Evolutionary conservation across 2,113 vertebrate genomes (phyloP).

Genomic region (Amblyopsis rosae): DNA sequence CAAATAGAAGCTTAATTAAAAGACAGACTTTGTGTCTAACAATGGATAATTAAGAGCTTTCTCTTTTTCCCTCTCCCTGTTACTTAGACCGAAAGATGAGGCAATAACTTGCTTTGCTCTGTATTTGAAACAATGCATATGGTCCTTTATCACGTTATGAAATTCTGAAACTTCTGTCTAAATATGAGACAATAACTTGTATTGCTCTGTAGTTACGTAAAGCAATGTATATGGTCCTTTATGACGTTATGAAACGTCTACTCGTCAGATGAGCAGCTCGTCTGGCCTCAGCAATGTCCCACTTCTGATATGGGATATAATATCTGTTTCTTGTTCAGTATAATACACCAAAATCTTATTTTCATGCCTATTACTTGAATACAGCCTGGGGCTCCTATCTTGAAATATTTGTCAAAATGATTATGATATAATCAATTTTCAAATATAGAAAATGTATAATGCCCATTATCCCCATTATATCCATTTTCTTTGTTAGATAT

Average conservation of each 20-base stretch:
- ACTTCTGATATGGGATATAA: conserved; percentile 49
- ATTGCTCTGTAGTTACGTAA: conserved; percentile 15
- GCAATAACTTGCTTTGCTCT: neutral
- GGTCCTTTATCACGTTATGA: neutral
- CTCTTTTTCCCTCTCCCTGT: neutral
- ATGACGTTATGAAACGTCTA: conserved; percentile 1
- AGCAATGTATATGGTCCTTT: neutral
- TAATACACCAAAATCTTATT: conserved; percentile 22
- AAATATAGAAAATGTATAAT: no score
- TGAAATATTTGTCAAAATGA: no score
- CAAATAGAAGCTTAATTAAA: neutral
- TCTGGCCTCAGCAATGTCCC: conserved; percentile 53
- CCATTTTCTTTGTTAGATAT: no score
- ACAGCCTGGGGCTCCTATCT: no score
- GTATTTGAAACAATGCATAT: conserved; percentile 9
- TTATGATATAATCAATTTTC: no score
- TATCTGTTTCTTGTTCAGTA: conserved; percentile 41
- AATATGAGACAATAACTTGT: neutral
- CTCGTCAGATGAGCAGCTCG: conserved; percentile 47
- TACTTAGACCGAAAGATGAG: neutral
- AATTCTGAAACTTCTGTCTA: neutral
- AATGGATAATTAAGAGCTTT: conserved; percentile 18
- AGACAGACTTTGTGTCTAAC: conserved; percentile 1
- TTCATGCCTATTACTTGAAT: conserved; percentile 16
- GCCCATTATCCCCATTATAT: no score